phyloP scores from a whole-genome alignment of 2,113 vertebrate genomes.

The Chloropsis hardwickii region DNA sequence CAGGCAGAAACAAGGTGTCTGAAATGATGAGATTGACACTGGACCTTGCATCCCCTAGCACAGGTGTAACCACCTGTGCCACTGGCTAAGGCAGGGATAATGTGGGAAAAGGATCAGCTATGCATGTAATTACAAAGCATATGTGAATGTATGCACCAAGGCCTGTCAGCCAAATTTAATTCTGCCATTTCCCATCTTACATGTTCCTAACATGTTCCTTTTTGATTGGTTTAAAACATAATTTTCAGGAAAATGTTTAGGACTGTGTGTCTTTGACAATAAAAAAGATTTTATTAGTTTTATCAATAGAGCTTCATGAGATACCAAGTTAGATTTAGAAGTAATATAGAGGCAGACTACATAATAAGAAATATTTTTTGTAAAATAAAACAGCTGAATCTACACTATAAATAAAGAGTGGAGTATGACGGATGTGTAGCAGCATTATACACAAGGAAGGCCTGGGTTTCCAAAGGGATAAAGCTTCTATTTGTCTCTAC shows the following conservation, averaged over 20 bases:
- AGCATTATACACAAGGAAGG: not conserved
- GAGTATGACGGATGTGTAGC: not conserved
- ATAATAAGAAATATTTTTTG: not conserved
- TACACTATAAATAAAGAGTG: not conserved
- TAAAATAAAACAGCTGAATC: not conserved
- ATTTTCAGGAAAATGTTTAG: not conserved
- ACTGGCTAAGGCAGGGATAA: not conserved
- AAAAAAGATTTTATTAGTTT: not conserved
- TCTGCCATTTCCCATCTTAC: not conserved
- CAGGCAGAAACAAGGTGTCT: not conserved
- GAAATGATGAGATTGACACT: fast-evolving
- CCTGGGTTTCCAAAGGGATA: not conserved
- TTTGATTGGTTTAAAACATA: not conserved
- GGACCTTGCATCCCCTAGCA: not conserved
- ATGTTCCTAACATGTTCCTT: not conserved
- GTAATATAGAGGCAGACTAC: not conserved
- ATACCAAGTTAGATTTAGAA: not conserved
- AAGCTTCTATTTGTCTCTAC: not conserved
- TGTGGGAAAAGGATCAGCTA: not conserved
- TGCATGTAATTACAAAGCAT: not conserved
- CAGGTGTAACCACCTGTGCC: not conserved
- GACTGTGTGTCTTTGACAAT: not conserved
- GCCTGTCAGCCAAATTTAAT: not conserved
- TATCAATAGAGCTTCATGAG: not conserved
- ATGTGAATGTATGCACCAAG: not conserved